Conservation (phyloP, 2,797 vertebrate genomes). For the Gambusia yucatana region DNA sequence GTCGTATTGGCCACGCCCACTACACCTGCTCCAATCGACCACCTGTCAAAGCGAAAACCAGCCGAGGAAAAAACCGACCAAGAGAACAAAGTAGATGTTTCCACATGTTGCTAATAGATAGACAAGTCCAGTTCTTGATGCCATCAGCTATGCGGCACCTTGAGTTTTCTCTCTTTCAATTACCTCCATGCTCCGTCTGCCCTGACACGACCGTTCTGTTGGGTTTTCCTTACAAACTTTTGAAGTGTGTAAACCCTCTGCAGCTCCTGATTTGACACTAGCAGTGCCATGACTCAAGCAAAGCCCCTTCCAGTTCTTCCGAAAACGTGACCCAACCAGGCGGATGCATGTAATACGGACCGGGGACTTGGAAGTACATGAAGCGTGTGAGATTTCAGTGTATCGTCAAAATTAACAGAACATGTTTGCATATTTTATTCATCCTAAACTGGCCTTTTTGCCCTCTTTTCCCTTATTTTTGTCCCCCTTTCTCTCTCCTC, state of each 20-base stretch:
- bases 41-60: slow-evolving; percentile 86
- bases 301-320: slow-evolving; percentile 71
- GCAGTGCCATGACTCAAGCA: slow-evolving; percentile 64
- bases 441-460: slow-evolving; percentile 57
- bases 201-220: slow-evolving; percentile 29
- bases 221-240: slow-evolving; percentile 47
- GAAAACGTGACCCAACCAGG: slow-evolving; percentile 66
- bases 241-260: slow-evolving; percentile 41
- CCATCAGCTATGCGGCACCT: slow-evolving; percentile 86
- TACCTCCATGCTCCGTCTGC: slow-evolving; percentile 28
- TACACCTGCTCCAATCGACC: slow-evolving; percentile 92
- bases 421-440: slow-evolving; percentile 56
- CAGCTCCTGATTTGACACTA: slow-evolving; percentile 56
- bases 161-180: slow-evolving; percentile 62
- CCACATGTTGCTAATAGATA: slow-evolving; percentile 93
- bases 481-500: slow-evolving; percentile 23
- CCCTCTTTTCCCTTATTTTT: slow-evolving; percentile 37
- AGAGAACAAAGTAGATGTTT: slow-evolving; percentile 88
- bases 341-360: slow-evolving; percentile 75
- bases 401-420: slow-evolving; percentile 62
- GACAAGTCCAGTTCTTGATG: slow-evolving; percentile 83
- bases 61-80: slow-evolving; percentile 69
- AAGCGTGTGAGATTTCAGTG: slow-evolving; percentile 60
- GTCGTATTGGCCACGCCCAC: slow-evolving; percentile 93
- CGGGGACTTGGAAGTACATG: slow-evolving; percentile 36